These are phyloP conservation scores for Eupithecia centaureata DNA, from an alignment of 2,888 invertebrate species.

Conservation along the genomic window DNA sequence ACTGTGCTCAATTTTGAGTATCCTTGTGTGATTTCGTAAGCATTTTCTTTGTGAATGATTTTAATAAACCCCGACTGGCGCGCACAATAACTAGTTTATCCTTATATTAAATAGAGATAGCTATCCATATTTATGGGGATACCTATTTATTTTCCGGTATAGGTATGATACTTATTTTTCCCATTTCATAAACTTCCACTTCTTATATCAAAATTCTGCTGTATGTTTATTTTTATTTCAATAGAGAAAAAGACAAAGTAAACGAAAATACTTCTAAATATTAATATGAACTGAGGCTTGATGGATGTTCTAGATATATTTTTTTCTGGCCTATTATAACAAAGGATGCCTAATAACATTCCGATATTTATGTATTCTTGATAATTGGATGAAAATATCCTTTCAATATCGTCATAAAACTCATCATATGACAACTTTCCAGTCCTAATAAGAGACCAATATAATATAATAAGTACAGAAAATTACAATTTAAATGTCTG, in stretches of 20 bases:
- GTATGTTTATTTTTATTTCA: neutral
- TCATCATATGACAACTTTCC: neutral
- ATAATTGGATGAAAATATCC: neutral
- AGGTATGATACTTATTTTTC: neutral
- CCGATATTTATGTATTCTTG: neutral
- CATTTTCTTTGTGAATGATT: conserved; percentile 31
- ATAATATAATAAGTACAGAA: no score
- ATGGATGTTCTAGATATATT: neutral
- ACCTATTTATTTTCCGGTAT: neutral
- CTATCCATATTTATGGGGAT: conserved; percentile 23
- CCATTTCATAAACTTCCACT: conserved; percentile 2
- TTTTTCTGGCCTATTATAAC: neutral
- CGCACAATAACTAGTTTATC: conserved; percentile 14
- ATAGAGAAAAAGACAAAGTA: neutral
- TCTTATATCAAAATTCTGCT: neutral
- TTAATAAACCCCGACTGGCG: conserved; percentile 10
- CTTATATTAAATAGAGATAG: conserved; percentile 21
- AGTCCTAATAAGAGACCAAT: neutral
- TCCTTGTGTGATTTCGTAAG: conserved; percentile 44
- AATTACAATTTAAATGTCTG: no score
- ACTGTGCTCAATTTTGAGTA: conserved; percentile 41
- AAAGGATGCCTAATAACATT: neutral
- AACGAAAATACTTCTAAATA: neutral
- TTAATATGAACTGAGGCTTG: neutral
- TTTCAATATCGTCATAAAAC: neutral